These are phyloP conservation scores for Camponotus fellah DNA, from an alignment of 2,888 invertebrate genomes.

Conservation along the genomic window DNA sequence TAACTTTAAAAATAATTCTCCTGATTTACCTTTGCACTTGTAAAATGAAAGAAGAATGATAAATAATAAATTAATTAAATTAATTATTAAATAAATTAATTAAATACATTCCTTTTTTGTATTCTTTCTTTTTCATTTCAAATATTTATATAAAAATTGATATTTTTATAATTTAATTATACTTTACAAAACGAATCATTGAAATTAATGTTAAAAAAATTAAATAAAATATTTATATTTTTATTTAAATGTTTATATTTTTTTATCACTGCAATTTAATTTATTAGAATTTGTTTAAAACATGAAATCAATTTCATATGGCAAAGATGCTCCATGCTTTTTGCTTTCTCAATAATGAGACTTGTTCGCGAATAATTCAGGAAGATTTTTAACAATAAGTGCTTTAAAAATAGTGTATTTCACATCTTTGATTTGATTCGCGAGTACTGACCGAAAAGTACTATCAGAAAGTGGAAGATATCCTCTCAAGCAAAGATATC, in stretches of 20 bases:
- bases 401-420: slow-evolving; percentile 10
- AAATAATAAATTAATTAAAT: background rate
- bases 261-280: background rate
- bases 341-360: background rate
- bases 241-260: background rate
- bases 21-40: slow-evolving; percentile 11
- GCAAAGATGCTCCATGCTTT: background rate
- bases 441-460: slow-evolving; percentile 21
- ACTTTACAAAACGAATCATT: background rate
- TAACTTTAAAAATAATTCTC: background rate
- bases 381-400: slow-evolving; percentile 4
- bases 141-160: background rate
- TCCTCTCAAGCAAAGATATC: slow-evolving; percentile 42
- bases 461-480: slow-evolving; percentile 28
- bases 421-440: slow-evolving; percentile 38
- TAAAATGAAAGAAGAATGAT: background rate
- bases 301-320: background rate
- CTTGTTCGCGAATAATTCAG: background rate
- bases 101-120: background rate
- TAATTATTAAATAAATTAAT: background rate
- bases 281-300: background rate
- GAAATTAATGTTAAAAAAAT: background rate
- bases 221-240: too few species aligned
- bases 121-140: background rate
- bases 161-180: background rate